phyloP scores from a whole-genome alignment of 2,797 vertebrate genomes.

The Brachymystax lenok region DNA sequence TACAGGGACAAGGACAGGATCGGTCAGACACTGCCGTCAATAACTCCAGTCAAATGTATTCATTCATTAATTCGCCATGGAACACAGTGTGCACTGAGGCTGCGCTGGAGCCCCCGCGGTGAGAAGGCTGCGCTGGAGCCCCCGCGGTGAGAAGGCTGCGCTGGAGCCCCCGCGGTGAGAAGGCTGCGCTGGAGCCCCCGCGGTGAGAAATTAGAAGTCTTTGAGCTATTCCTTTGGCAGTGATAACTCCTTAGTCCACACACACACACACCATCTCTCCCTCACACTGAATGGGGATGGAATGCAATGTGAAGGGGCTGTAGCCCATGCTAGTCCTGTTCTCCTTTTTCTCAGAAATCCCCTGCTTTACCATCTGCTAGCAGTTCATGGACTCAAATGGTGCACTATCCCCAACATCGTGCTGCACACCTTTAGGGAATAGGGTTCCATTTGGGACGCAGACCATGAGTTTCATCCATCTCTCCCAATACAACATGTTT shows the following conservation, averaged over 20 bases:
- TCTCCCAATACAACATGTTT: conserved; percentile 16
- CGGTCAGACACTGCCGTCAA: conserved; percentile 29
- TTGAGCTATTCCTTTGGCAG: too few relatives aligned
- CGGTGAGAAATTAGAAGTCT: too few relatives aligned
- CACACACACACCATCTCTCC: conserved; percentile 15
- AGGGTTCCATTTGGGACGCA: too few relatives aligned
- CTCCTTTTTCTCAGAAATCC: conserved; percentile 67
- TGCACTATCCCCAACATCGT: too few relatives aligned
- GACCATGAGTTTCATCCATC: conserved; percentile 29
- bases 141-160: conserved; percentile 16
- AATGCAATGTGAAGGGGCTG: conserved; percentile 62
- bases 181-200: too few relatives aligned
- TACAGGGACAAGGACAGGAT: conserved; percentile 8
- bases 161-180: too few relatives aligned
- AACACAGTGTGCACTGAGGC: background rate
- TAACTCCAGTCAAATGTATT: conserved; percentile 10
- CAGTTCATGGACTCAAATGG: conserved; percentile 18
- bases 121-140: conserved; percentile 28
- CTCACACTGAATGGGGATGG: conserved; percentile 50
- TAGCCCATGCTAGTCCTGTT: conserved; percentile 50
- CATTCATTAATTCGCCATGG: background rate
- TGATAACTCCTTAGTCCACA: conserved; percentile 9
- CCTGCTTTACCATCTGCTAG: conserved; percentile 59
- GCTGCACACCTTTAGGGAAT: too few relatives aligned
- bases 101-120: background rate